Evolutionary conservation across 1,140 invertebrate species (phyloP), one percentile per base, ranked within the genome.

Genomic region (Drosophila varians): DNA sequence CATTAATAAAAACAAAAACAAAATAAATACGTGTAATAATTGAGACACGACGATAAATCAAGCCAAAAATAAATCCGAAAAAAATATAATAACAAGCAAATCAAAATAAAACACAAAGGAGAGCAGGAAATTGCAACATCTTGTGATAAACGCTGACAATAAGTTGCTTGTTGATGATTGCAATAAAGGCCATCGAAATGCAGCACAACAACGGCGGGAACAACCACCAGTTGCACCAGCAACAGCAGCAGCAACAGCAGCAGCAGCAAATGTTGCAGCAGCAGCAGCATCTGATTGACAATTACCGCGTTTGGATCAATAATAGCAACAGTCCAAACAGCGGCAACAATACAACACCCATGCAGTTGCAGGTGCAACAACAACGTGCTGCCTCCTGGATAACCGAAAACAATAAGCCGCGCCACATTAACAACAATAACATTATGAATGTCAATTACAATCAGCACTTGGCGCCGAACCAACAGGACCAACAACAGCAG

Each of bases 101-200:
- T 49, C 18, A 56, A 56, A 53, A 42, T 8, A 34, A 25, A 28
- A 45, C n/a, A 40, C 28, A 79, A 53, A 47, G 36, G 47, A 43
- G 19, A 34, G 40, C 48, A 53, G 42, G 46, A 70, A 69, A 61
- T 48, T 23, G 65, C 23, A 40, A 57, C 73, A 65, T 61, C 66
- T 86, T 76, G 77, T 84, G 80, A 84, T 84, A 84, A 84, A 80
- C 71, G 53, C 57, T 66, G 66, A 84, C 64, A 72, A 86, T 79
- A 79, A 75, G 79, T 84, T 73, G 80, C 60, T 66, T 31, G 76
- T 80, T 76, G 79, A 86, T 84, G 79, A 86, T 86, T 84, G 80
- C 76, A 64, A 52, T 80, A 75, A 74, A 82, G 76, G 47, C 69
- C 62, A 77, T 61, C 55, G 75, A 86, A 74, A 86, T 86, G 82